phyloP scores from a whole-genome alignment of 2,113 vertebrate genomes.

The Narcine bancroftii region DNA sequence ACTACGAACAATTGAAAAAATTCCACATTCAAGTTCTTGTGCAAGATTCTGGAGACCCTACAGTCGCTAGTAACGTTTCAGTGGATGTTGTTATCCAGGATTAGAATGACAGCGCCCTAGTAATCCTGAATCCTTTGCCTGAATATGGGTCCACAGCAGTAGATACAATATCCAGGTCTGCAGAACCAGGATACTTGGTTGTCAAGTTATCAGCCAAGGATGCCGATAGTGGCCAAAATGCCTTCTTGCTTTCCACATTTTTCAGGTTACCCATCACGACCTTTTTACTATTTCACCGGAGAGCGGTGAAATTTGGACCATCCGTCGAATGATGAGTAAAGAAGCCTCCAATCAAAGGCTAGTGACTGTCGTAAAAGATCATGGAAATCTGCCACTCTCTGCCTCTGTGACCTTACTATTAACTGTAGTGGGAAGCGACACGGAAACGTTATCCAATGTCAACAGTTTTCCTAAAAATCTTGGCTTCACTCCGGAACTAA shows the following conservation, averaged over 20 bases:
- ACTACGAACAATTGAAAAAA: conserved; percentile 53
- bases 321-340: conserved; percentile 48
- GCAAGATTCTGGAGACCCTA: conserved; percentile 51
- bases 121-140: conserved; percentile 43
- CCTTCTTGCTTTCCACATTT: conserved; percentile 58
- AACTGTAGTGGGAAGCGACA: conserved; percentile 55
- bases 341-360: conserved; percentile 54
- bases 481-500: conserved; percentile 59
- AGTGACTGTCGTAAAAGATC: conserved; percentile 56
- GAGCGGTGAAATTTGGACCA: conserved; percentile 61
- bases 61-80: conserved; percentile 48
- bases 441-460: conserved; percentile 53
- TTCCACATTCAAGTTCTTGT: conserved; percentile 48
- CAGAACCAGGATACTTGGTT: conserved; percentile 58
- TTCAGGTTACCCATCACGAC: conserved; percentile 55
- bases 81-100: conserved; percentile 54
- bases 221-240: conserved; percentile 59
- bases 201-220: conserved; percentile 68
- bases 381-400: conserved; percentile 57
- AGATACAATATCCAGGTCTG: conserved; percentile 56
- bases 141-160: conserved; percentile 45
- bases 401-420: conserved; percentile 57
- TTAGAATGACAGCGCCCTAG: conserved; percentile 58
- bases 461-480: conserved; percentile 51
- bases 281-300: conserved; percentile 61